These are phyloP conservation scores for Grantiella picta DNA, from an alignment of 2,113 vertebrate genomes.

Conservation along the genomic window DNA sequence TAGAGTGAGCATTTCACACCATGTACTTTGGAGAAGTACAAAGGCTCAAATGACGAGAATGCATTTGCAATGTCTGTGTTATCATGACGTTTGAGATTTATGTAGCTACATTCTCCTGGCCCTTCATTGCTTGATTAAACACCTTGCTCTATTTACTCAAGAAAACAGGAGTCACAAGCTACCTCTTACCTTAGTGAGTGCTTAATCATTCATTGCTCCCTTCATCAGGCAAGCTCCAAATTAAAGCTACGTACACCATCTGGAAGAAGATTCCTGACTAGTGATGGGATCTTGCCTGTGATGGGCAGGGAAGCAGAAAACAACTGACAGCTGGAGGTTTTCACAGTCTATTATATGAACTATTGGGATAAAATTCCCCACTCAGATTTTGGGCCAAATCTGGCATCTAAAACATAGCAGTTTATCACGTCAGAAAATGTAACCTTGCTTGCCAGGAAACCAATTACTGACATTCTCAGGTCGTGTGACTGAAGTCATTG, in stretches of 20 bases:
- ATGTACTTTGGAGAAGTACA: background rate
- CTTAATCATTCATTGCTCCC: background rate
- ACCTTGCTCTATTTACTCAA: conserved; percentile 35
- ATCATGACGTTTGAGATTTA: background rate
- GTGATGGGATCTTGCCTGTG: background rate
- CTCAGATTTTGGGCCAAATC: background rate
- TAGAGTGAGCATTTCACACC: background rate
- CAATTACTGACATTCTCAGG: background rate
- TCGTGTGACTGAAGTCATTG: background rate
- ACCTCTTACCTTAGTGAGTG: background rate
- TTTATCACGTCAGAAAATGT: background rate
- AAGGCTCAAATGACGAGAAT: background rate
- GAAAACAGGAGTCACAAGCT: conserved; percentile 10
- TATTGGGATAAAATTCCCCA: background rate
- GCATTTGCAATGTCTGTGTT: background rate
- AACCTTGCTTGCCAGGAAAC: background rate
- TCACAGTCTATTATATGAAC: background rate
- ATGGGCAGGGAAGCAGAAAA: conserved; percentile 10
- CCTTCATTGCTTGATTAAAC: conserved; percentile 40
- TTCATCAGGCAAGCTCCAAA: background rate
- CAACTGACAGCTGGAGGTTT: background rate
- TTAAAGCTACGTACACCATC: background rate
- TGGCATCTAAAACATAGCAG: background rate
- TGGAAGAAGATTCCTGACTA: background rate
- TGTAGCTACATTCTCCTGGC: conserved; percentile 34